Evolutionary conservation across 2,797 vertebrate species (phyloP), one percentile per base, ranked within the genome.

Genomic region (Phrynocephalus forsythii): DNA sequence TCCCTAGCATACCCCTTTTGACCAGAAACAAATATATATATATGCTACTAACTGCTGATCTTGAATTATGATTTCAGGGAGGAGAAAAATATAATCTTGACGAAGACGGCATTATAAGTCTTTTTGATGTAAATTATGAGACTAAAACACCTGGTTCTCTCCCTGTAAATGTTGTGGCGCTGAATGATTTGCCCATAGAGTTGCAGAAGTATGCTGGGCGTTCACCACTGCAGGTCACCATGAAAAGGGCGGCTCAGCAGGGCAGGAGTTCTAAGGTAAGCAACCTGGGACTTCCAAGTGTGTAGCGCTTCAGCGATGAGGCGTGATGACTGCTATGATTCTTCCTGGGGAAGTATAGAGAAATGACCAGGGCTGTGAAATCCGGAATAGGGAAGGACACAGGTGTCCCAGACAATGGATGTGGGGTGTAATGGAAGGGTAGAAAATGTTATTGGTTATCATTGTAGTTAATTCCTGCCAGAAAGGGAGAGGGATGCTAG

Each of bases 101-200:
- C 9, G 95, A 97, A 91, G 93, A 94, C 44, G 87, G 86, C 30
- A 78, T 96, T 56, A 24, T 92, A 85, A 93, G 91, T 38, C 91
- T 96, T 82, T 97, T 96, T 89, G 94, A 92, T 30, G 44, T 86
- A 28, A 92, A 87, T 69, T 95, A 88, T 90, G 92, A 94, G 83
- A 94, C 85, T 50, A 91, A 91, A 50, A 3, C 16, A 33, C 73
- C 7, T 24, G 33, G 15, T 24, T 68, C 50, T 28, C 24, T 48
- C 71, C 88, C 91, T 1, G 85, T 94, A 75, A 67, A 33, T 73
- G 83, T 69, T 3, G 48, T 80, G 56, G 92, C 91, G 26, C 28
- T 75, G 5, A 87, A 80, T 66, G 83, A 90, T 85, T 82, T 90
- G 56, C 90, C 94, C 28, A 56, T 83, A 56, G 91, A 96, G 26